Base-by-base conservation (phyloP, 2,797 vertebrate genomes). In the Oryzias dopingdopingensis region DNA sequence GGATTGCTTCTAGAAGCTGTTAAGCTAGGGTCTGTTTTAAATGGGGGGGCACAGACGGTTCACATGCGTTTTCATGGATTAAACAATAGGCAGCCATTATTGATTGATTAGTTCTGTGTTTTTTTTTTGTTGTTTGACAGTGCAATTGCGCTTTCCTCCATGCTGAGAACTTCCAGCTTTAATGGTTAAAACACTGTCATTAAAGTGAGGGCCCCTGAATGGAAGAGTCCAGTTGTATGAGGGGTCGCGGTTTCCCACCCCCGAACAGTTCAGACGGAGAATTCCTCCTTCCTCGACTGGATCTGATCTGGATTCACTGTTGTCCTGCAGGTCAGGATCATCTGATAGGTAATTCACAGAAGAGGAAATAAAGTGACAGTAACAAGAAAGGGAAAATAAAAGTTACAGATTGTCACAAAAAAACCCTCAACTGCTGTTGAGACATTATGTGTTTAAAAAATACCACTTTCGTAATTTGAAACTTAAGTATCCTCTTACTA, bases 171-270 rank as follows among this genome's bases (percentile, higher is more conserved):
- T 12, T 0, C 67, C 56, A 17, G 72, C 43, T 0, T 0, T 0
- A 0, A 83, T 29, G 1, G 4, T 57, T 49, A 76, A 29, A 17
- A 62, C 0, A 1, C 18, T 40, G 52, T 0, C 3, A 0, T 0
- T 15, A 62, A 0, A 2, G 18, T 4, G 0, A 15, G 3, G 0
- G 0, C 0, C 4, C 0, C 1, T 2, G 2, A 0, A 1, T 0
- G 74, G 72, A 6, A 0, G 3, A 0, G 8, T 72, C 83, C 86
- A 89, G 14, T 0, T 18, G 62, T 83, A 88, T 0, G 10, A 42
- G n/a, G 86, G 79, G 0, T 1, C 0, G 32, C 84, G 87, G 61
- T 87, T 84, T 37, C 71, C 84, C 1, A 47, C 46, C 14, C 70
- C 48, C 0, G 53, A 56, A 63, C 87, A 89, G 52, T 46, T 56